phyloP scores from a whole-genome alignment of 2,113 vertebrate species.

The Neotoma lepida region DNA sequence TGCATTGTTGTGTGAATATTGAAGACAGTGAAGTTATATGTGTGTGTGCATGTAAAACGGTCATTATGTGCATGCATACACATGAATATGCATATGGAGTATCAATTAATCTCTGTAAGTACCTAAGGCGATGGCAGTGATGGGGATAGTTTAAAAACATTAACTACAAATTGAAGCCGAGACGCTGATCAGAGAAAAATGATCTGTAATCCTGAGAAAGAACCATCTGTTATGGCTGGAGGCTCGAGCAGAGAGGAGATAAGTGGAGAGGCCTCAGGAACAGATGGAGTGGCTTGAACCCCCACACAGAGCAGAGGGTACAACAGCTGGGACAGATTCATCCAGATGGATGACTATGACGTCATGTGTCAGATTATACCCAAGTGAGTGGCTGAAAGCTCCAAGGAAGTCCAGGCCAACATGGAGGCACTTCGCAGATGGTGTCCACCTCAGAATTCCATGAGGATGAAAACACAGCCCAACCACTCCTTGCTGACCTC shows the following conservation, averaged over 20 bases:
- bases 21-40: neutral
- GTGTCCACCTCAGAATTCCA: neutral
- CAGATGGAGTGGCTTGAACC: slow-evolving; percentile 72
- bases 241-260: slow-evolving; percentile 61
- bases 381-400: slow-evolving; percentile 39
- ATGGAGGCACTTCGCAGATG: neutral
- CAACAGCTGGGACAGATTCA: slow-evolving; percentile 69
- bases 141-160: neutral
- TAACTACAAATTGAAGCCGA: neutral
- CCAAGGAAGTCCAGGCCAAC: slow-evolving; percentile 36
- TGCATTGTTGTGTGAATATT: neutral
- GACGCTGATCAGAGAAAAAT: slow-evolving; percentile 60
- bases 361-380: slow-evolving; percentile 66
- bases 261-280: slow-evolving; percentile 54
- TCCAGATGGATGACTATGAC: slow-evolving; percentile 54
- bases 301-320: slow-evolving; percentile 64
- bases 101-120: slow-evolving; percentile 6
- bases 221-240: slow-evolving; percentile 74
- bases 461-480: neutral
- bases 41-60: neutral
- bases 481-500: neutral
- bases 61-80: neutral
- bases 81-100: neutral
- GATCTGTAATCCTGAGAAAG: slow-evolving; percentile 52
- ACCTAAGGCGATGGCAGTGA: slow-evolving; percentile 45